A percentile compares a stretch with the other conserved stretches of the same genome.
These are phyloP conservation scores for Eustalomyia histrio DNA, from an alignment of 2,888 invertebrate genomes.

Conservation along the genomic window DNA sequence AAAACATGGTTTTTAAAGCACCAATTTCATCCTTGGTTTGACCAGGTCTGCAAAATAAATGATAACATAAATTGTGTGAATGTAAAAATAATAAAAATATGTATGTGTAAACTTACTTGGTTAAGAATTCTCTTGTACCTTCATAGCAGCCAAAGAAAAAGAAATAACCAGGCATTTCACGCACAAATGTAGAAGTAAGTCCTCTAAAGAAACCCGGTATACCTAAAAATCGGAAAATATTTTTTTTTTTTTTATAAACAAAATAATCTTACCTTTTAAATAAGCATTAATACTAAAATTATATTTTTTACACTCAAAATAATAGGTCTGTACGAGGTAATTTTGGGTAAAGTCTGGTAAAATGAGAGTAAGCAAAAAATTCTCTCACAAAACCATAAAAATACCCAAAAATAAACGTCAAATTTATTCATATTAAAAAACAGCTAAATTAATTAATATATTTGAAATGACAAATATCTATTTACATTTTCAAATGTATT, in stretches of 20 bases:
- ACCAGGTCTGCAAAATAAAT: slow-evolving; percentile 81
- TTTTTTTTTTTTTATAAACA: too few relatives aligned
- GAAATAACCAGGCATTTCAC: slow-evolving; percentile 99
- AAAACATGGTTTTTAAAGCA: slow-evolving; percentile 89
- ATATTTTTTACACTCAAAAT: slow-evolving; percentile 17
- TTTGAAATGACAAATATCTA: too few relatives aligned
- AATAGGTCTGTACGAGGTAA: too few relatives aligned
- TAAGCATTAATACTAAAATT: not conserved
- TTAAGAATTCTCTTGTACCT: slow-evolving; percentile 81
- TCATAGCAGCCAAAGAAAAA: slow-evolving; percentile 99
- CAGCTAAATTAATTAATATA: too few relatives aligned
- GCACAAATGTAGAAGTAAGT: slow-evolving; percentile 91
- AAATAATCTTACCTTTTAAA: too few relatives aligned
- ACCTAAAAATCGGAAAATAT: slow-evolving; percentile 82
- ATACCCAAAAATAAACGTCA: too few relatives aligned
- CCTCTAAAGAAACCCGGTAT: slow-evolving; percentile 92
- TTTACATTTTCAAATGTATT: too few relatives aligned
- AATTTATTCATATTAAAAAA: too few relatives aligned
- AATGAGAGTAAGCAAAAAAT: too few relatives aligned
- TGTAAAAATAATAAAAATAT: slow-evolving; percentile 37
- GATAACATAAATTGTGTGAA: not conserved
- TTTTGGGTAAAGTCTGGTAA: too few relatives aligned
- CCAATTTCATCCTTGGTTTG: slow-evolving; percentile 89
- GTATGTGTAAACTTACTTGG: slow-evolving; percentile 74
- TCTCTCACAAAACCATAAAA: too few relatives aligned